Conservation (phyloP, 1,140 invertebrate genomes). For the Homalodisca vitripennis region DNA sequence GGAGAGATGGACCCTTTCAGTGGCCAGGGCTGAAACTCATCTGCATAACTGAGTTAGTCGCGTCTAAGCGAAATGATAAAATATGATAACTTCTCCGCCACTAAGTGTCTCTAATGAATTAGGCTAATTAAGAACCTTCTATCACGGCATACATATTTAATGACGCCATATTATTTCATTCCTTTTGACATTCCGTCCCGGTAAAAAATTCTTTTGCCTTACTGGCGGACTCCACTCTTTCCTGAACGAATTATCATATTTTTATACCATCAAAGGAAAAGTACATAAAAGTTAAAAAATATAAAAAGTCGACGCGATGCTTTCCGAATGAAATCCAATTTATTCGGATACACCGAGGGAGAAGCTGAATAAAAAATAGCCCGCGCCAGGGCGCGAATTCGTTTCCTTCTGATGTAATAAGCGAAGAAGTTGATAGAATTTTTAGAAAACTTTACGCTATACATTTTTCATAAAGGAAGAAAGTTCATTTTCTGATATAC, state of each 20-base stretch:
- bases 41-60: conserved; percentile 25
- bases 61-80: conserved; percentile 25
- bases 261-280: conserved; percentile 41
- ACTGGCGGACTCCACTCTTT: conserved; percentile 1
- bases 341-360: conserved; percentile 35
- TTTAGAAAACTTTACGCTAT: conserved; percentile 41
- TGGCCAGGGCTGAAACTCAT: conserved; percentile 26
- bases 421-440: conserved; percentile 41
- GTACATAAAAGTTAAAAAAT: conserved; percentile 40
- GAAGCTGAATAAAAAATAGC: conserved; percentile 31
- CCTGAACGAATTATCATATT: conserved; percentile 41
- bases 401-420: conserved; percentile 41
- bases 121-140: conserved; percentile 29
- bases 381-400: conserved; percentile 33
- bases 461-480: conserved; percentile 40
- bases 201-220: neutral
- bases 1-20: conserved; percentile 18
- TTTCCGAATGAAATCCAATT: conserved; percentile 41
- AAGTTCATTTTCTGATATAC: conserved; percentile 36
- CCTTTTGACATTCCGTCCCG: conserved; percentile 17
- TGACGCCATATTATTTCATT: conserved; percentile 28
- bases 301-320: conserved; percentile 32
- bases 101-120: conserved; percentile 32
- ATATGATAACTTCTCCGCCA: conserved; percentile 29
- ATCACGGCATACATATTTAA: conserved; percentile 36